These are phyloP conservation scores for Neomorphus geoffroyi DNA, from an alignment of 2,797 vertebrate species.

Conservation along the genomic window DNA sequence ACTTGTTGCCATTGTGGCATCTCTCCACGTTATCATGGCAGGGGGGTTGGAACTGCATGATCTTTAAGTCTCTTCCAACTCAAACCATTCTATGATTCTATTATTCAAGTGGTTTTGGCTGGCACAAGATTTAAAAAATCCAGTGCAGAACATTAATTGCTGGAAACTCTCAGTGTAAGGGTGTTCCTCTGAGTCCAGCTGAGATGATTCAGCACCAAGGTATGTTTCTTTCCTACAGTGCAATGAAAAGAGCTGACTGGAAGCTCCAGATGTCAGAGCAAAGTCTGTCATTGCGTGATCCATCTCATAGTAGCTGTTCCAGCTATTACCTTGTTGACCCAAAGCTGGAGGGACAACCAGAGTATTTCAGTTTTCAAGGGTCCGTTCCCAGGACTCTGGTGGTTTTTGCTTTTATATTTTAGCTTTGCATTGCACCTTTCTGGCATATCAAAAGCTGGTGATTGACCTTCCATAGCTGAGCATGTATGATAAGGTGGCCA, in stretches of 20 bases:
- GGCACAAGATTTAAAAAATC: background rate
- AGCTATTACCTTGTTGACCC: background rate
- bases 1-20: background rate
- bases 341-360: background rate
- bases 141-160: background rate
- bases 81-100: too few species aligned
- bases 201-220: background rate
- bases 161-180: background rate
- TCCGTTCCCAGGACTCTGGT: background rate
- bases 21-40: background rate
- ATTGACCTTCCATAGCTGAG: background rate
- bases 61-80: too few species aligned
- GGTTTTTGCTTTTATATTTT: background rate
- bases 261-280: background rate
- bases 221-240: background rate
- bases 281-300: background rate
- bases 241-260: background rate
- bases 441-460: background rate
- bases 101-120: background rate
- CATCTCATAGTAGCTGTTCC: too few species aligned
- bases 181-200: background rate
- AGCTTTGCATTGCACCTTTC: background rate
- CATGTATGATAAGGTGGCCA: fast-evolving
- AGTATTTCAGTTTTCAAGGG: background rate
- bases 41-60: too few species aligned